Evolutionary conservation across 2,797 vertebrate genomes (phyloP).

Genomic region (Myotis myotis): DNA sequence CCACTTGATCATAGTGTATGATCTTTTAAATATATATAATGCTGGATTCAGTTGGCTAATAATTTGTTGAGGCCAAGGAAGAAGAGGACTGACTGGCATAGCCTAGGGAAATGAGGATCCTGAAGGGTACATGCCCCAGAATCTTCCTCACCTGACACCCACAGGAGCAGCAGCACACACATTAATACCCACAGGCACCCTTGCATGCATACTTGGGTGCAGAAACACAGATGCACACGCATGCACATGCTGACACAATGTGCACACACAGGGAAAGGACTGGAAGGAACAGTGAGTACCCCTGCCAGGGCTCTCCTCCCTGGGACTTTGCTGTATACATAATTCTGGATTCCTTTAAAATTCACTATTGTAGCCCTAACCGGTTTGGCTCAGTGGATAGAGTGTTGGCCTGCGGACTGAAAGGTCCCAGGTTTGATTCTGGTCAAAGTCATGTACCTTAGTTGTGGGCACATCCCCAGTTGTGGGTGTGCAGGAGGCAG

Average conservation of each 20-base stretch:
- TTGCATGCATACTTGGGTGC: not conserved
- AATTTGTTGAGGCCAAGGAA: not conserved
- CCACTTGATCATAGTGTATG: not conserved
- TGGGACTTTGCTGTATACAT: not conserved
- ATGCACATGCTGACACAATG: not conserved
- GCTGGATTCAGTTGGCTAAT: not conserved
- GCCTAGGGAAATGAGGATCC: not conserved
- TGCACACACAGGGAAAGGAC: not conserved
- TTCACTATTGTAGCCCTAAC: not conserved
- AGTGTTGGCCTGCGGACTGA: too few relatives aligned
- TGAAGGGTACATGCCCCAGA: not conserved
- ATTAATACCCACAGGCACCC: not conserved
- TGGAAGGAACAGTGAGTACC: not conserved
- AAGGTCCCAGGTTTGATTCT: too few relatives aligned
- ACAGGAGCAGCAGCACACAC: not conserved
- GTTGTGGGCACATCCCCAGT: too few relatives aligned
- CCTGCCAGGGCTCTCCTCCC: not conserved
- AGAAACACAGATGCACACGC: not conserved
- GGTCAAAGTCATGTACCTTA: too few relatives aligned
- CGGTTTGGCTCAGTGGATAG: too few relatives aligned
- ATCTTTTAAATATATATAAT: not conserved
- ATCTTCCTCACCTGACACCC: not conserved
- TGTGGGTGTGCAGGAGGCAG: too few relatives aligned
- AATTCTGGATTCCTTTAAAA: not conserved
- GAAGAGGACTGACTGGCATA: not conserved